A percentile compares a stretch with the other conserved stretches of the same genome.
phyloP scores from a whole-genome alignment of 2,113 vertebrate genomes.

The Spea bombifrons region DNA sequence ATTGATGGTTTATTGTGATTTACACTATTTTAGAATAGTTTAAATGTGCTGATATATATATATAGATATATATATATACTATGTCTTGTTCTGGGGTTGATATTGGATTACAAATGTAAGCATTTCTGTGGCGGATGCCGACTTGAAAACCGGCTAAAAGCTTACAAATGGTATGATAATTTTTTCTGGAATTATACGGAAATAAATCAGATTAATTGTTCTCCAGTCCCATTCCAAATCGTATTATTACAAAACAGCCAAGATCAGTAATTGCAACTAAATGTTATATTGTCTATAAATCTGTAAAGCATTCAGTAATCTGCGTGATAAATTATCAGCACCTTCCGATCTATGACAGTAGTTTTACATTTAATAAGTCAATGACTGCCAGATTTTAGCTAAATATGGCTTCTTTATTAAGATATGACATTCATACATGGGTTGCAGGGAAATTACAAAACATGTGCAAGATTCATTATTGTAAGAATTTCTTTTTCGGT shows the following conservation, averaged over 20 bases:
- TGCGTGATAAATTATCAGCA: neutral
- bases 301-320: neutral
- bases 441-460: neutral
- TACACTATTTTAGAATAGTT: too few species aligned
- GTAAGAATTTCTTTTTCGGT: too few species aligned
- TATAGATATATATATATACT: neutral
- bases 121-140: neutral
- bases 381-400: neutral
- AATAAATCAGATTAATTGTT: neutral
- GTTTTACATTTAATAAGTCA: neutral
- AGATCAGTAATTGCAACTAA: conserved; percentile 4
- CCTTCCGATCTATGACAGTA: neutral
- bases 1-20: too few species aligned
- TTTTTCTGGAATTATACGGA: neutral
- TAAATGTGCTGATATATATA: too few species aligned
- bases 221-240: neutral
- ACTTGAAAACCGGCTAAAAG: conserved; percentile 7
- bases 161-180: conserved; percentile 11
- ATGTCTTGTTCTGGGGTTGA: neutral
- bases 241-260: neutral
- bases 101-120: neutral
- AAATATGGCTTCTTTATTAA: neutral
- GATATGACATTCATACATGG: neutral
- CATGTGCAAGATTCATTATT: too few species aligned
- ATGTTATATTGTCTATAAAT: neutral